These are phyloP conservation scores for Toxotes lorentzi DNA, from an alignment of 2,797 vertebrate species.

Conservation along the genomic window DNA sequence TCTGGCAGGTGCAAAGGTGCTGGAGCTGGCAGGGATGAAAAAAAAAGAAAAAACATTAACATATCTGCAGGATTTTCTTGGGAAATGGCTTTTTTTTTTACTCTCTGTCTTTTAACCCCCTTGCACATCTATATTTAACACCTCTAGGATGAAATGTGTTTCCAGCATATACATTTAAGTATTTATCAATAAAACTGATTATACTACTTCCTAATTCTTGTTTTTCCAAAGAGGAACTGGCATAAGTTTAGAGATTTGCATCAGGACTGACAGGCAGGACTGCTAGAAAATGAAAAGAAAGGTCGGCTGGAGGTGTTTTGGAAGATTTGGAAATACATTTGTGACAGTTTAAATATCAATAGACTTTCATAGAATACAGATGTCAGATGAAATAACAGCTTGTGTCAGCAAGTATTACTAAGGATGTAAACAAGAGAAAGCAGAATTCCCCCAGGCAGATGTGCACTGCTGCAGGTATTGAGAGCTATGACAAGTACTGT, in stretches of 20 bases:
- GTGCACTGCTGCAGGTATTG: conserved; percentile 53
- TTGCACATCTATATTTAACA: conserved; percentile 49
- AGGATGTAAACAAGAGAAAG: conserved; percentile 42
- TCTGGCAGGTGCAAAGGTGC: conserved; percentile 41
- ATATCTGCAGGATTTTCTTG: conserved; percentile 28
- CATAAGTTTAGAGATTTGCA: background rate
- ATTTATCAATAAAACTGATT: conserved; percentile 35
- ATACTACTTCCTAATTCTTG: background rate
- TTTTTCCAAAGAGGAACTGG: conserved; percentile 8
- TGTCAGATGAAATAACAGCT: conserved; percentile 31
- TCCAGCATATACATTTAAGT: conserved; percentile 36
- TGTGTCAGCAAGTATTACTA: conserved; percentile 8
- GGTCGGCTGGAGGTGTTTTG: background rate
- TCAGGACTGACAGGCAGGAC: background rate
- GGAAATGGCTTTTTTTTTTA: conserved; percentile 34
- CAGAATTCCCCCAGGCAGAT: conserved; percentile 41
- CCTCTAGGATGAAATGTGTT: conserved; percentile 19
- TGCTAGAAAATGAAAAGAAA: background rate
- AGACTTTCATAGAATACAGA: background rate
- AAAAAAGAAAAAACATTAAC: conserved; percentile 24
- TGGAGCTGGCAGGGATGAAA: conserved; percentile 35
- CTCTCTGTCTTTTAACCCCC: background rate
- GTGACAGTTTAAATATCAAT: conserved; percentile 6
- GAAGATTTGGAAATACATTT: conserved; percentile 1
- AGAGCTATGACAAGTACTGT: conserved; percentile 47